phyloP scores from a whole-genome alignment of 2,888 invertebrate genomes.

The Phengaris arion region DNA sequence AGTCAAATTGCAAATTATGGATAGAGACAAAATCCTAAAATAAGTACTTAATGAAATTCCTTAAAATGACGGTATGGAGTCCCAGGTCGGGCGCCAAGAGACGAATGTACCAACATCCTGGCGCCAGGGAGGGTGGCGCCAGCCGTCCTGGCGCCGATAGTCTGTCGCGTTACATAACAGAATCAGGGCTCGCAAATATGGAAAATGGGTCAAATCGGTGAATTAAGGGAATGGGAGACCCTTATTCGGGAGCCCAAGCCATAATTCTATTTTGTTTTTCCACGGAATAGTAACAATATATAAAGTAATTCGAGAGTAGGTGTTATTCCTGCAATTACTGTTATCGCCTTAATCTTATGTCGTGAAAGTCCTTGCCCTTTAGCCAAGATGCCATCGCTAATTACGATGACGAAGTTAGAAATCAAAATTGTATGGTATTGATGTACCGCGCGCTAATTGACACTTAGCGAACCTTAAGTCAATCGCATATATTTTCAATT shows the following conservation, averaged over 20 bases:
- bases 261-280: conserved; percentile 28
- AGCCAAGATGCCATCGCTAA: too few relatives aligned
- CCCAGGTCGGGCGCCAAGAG: conserved; percentile 59
- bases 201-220: conserved; percentile 30
- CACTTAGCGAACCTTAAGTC: too few relatives aligned
- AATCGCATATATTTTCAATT: too few relatives aligned
- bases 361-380: background rate
- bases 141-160: conserved; percentile 77
- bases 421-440: too few relatives aligned
- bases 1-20: background rate
- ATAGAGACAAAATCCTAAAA: conserved; percentile 5
- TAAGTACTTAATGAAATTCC: conserved; percentile 29
- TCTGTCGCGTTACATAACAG: conserved; percentile 68
- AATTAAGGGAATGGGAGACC: conserved; percentile 29
- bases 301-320: conserved; percentile 12
- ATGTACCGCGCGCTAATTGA: too few relatives aligned
- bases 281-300: conserved; percentile 16
- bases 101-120: conserved; percentile 29
- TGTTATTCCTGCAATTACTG: background rate
- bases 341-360: background rate
- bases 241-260: conserved; percentile 11
- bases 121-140: conserved; percentile 54
- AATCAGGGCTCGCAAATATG: conserved; percentile 37
- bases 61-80: conserved; percentile 33
- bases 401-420: too few relatives aligned